A percentile compares a stretch with the other conserved stretches of the same genome.
Conservation (phyloP, 2,888 invertebrate genomes). For the Eumacrocentrus americanus region DNA sequence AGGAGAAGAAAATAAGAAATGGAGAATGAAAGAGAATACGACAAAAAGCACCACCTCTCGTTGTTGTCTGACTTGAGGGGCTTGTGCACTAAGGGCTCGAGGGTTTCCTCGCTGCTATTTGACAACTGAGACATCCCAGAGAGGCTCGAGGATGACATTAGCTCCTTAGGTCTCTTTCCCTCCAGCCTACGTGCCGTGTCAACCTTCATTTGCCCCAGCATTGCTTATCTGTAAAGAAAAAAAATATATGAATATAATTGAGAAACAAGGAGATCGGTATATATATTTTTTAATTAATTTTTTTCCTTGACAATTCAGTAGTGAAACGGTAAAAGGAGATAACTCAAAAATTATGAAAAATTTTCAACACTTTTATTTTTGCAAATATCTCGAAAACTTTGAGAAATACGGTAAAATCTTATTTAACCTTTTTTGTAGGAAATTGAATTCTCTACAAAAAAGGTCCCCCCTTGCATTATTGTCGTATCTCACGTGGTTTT, state of each 20-base stretch:
- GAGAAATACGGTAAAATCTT: too few species aligned
- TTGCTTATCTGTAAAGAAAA: constrained; percentile 41
- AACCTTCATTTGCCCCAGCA: constrained; percentile 51
- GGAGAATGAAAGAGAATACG: not conserved
- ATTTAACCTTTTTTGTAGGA: too few species aligned
- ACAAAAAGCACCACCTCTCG: constrained; percentile 50
- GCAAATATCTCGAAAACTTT: too few species aligned
- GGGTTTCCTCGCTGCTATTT: constrained; percentile 58
- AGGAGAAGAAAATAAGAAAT: too few species aligned
- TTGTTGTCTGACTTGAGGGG: constrained; percentile 49
- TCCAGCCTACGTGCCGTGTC: constrained; percentile 48
- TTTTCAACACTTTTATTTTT: too few species aligned
- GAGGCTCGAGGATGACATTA: constrained; percentile 59
- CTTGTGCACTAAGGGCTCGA: constrained; percentile 56
- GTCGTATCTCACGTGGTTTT: too few species aligned
- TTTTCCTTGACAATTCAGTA: not conserved
- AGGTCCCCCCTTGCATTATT: too few species aligned
- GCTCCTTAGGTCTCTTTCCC: constrained; percentile 56
- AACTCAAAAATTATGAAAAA: too few species aligned
- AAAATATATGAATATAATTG: too few species aligned
- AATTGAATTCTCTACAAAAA: too few species aligned
- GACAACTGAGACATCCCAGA: constrained; percentile 60
- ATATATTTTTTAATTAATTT: not conserved
- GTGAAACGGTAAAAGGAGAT: too few species aligned
- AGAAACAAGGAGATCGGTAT: too few species aligned